Conservation (phyloP, 2,113 vertebrate species). For the Procavia capensis region DNA sequence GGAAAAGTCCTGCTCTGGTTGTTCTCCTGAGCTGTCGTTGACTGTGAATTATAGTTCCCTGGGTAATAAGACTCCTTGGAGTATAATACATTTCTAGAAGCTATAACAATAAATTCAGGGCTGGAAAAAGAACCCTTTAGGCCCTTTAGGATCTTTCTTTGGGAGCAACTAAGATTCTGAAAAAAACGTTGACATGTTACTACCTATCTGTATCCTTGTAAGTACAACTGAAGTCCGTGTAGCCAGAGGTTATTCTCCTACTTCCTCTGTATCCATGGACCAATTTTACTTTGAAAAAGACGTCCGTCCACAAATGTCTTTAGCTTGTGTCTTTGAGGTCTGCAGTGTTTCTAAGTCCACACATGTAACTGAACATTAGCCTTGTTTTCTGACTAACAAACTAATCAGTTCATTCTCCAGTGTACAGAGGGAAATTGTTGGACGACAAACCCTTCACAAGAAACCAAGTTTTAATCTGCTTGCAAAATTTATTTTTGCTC, state of each 20-base stretch:
- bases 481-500: conserved; percentile 6
- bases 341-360: not conserved
- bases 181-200: not conserved
- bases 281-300: not conserved
- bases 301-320: not conserved
- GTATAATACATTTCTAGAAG: not conserved
- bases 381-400: not conserved
- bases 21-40: not conserved
- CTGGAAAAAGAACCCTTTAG: not conserved
- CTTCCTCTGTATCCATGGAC: not conserved
- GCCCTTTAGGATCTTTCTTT: not conserved
- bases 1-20: not conserved
- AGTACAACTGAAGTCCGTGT: not conserved
- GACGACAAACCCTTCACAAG: not conserved
- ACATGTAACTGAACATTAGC: not conserved
- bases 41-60: not conserved
- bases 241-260: not conserved
- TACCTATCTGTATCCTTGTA: not conserved
- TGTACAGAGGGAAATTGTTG: not conserved
- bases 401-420: not conserved
- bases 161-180: not conserved
- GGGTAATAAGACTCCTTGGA: not conserved
- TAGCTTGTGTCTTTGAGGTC: not conserved
- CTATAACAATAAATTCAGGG: not conserved
- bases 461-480: conserved; percentile 1